Evolutionary conservation across 2,888 invertebrate genomes (phyloP).

Genomic region (Neoascia interrupta): DNA sequence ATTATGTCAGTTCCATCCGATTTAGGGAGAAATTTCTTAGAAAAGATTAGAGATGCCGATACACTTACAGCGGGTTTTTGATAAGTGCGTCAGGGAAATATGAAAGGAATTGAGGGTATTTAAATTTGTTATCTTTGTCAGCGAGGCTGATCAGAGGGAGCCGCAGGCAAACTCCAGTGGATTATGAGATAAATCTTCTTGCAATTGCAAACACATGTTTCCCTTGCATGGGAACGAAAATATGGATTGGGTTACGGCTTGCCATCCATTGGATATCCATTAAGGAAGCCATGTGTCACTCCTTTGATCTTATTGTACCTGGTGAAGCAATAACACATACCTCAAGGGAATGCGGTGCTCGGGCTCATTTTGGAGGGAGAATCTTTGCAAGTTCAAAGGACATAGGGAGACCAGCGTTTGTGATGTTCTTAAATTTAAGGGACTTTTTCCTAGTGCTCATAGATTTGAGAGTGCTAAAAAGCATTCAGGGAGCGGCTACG

Average conservation of each 20-base stretch:
- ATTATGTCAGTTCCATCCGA: conserved; percentile 61
- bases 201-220: conserved; percentile 16
- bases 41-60: conserved; percentile 26
- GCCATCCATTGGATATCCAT: background rate
- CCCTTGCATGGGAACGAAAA: background rate
- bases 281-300: background rate
- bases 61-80: no score
- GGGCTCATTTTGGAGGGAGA: background rate
- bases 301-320: conserved; percentile 12
- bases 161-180: conserved; percentile 13
- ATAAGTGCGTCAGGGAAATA: no score
- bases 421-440: no score
- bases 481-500: no score
- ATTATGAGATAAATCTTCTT: conserved; percentile 32
- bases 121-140: conserved; percentile 46
- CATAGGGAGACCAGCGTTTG: background rate
- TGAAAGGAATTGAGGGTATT: conserved; percentile 56
- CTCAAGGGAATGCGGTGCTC: background rate
- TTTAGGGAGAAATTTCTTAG: conserved; percentile 42
- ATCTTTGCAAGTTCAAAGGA: background rate
- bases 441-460: no score
- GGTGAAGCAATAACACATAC: background rate
- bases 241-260: background rate
- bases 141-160: background rate
- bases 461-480: no score